A percentile compares a stretch with the other conserved stretches of the same genome.
phyloP scores from a whole-genome alignment of 2,797 vertebrate genomes.

The Cryptoprocta ferox region DNA sequence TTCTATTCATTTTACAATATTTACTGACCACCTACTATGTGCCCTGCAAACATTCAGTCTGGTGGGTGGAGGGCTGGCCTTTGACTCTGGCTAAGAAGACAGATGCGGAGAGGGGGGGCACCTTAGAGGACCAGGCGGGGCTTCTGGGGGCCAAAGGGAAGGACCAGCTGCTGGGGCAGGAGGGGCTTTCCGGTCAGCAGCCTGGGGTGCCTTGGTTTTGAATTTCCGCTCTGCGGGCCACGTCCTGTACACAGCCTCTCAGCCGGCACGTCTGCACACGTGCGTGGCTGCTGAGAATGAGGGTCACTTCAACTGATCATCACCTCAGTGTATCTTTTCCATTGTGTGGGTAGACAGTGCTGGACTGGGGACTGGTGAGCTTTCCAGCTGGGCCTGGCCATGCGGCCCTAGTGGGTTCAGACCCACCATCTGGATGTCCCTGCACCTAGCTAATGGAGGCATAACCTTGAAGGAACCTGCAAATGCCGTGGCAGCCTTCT shows the following conservation, averaged over 20 bases:
- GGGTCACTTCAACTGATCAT: neutral
- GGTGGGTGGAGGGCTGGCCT: neutral
- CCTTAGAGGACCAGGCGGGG: neutral
- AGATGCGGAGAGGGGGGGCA: neutral
- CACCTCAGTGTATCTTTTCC: neutral
- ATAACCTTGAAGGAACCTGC: neutral
- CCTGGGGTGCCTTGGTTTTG: conserved; percentile 73
- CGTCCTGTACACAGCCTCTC: conserved; percentile 78
- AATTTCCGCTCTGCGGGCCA: conserved; percentile 80
- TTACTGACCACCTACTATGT: neutral
- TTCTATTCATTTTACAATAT: neutral
- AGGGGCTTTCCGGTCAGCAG: conserved; percentile 75
- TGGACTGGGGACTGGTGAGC: neutral
- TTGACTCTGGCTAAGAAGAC: conserved; percentile 34
- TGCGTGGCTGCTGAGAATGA: conserved; percentile 2
- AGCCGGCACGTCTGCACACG: conserved; percentile 77
- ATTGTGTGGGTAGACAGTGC: neutral
- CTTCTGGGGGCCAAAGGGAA: conserved; percentile 72
- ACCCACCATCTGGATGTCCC: neutral
- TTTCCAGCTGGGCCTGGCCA: neutral
- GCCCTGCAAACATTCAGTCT: neutral
- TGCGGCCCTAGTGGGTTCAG: neutral
- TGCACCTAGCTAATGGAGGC: neutral
- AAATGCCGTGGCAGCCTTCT: neutral
- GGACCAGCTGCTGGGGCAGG: conserved; percentile 75